phyloP scores from a whole-genome alignment of 2,888 invertebrate genomes.

The Platycheirus albimanus region DNA sequence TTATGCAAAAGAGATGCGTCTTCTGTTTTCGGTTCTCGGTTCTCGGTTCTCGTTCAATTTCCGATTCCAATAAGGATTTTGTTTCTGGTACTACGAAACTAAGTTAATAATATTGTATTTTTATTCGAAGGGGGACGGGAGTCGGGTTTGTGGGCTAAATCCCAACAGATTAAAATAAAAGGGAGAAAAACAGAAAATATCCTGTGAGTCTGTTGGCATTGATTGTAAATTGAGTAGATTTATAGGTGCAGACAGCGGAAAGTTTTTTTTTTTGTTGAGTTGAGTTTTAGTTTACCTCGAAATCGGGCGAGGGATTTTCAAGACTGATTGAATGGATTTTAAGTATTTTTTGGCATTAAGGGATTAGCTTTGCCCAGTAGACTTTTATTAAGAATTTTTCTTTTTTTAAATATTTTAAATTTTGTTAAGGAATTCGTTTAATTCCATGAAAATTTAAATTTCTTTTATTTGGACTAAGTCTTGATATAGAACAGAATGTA shows the following conservation, averaged over 20 bases:
- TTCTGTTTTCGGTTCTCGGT: conserved; percentile 21
- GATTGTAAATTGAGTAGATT: conserved; percentile 39
- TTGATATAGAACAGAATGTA: no score
- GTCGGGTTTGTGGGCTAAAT: conserved; percentile 5
- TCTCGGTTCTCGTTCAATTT: conserved; percentile 21
- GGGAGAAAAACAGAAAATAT: conserved; percentile 1
- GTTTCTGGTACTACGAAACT: conserved; percentile 13
- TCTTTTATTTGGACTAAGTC: no score
- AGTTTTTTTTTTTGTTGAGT: conserved; percentile 14
- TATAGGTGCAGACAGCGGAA: conserved; percentile 30
- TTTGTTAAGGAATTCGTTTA: no score
- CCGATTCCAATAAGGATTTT: conserved; percentile 50
- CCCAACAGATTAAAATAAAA: conserved; percentile 30
- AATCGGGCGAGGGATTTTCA: neutral
- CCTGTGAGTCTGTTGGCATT: conserved; percentile 1
- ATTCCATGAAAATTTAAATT: no score
- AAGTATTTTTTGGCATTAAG: conserved; percentile 7
- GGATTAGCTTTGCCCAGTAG: neutral
- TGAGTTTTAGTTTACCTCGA: conserved; percentile 24
- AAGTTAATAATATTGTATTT: conserved; percentile 58
- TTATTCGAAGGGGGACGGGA: no score
- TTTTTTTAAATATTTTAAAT: no score
- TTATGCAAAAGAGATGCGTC: conserved; percentile 67
- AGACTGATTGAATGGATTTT: conserved; percentile 8
- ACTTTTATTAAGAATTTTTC: no score